phyloP scores from a whole-genome alignment of 2,888 invertebrate genomes.

The Ceriagrion tenellum region DNA sequence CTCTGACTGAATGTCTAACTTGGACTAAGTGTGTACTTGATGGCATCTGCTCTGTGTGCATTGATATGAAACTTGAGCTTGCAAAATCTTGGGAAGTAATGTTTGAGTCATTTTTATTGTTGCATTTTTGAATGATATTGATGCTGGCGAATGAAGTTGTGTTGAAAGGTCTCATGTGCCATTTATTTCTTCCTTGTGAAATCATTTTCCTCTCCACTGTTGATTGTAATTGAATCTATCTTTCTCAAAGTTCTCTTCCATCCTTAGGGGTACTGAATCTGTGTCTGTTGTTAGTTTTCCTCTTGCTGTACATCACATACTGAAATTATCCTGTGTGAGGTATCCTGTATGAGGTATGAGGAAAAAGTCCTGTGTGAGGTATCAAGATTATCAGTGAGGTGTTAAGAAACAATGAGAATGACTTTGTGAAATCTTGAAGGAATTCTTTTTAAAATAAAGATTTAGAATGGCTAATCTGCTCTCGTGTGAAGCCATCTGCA shows the following conservation, averaged over 20 bases:
- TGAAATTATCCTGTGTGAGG: too few species aligned
- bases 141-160: neutral
- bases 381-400: neutral
- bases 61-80: slow-evolving; percentile 47
- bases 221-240: slow-evolving; percentile 16
- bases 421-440: neutral
- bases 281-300: slow-evolving; percentile 47
- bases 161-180: slow-evolving; percentile 29
- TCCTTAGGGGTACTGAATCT: neutral
- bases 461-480: neutral
- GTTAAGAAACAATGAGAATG: neutral
- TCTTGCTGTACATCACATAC: slow-evolving; percentile 21
- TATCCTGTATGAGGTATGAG: too few species aligned
- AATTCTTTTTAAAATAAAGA: neutral
- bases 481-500: neutral
- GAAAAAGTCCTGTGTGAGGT: too few species aligned
- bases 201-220: slow-evolving; percentile 20
- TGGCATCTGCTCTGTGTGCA: neutral
- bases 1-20: slow-evolving; percentile 25
- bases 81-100: slow-evolving; percentile 35
- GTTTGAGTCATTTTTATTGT: neutral
- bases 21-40: neutral
- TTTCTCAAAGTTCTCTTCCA: slow-evolving; percentile 38
- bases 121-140: neutral
- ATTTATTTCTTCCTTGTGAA: slow-evolving; percentile 53